Percentiles rank a stretch among this genome's conserved stretches.
Conservation (phyloP, 2,797 vertebrate species). For the Acomys russatus region DNA sequence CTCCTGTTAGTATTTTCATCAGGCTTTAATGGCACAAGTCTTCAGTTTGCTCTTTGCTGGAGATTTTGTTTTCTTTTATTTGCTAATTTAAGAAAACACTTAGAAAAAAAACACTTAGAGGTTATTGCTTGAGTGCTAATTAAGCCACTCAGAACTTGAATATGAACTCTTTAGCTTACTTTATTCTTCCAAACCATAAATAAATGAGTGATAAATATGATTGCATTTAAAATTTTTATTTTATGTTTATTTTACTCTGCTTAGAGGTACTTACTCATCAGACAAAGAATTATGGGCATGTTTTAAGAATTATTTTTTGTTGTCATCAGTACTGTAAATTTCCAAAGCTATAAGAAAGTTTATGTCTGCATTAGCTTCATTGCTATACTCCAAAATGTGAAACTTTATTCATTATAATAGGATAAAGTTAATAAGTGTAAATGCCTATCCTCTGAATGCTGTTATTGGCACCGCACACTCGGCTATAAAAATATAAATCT, state of each 20-base stretch:
- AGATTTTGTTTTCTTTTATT: slow-evolving; percentile 26
- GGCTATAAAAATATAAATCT: slow-evolving; percentile 5
- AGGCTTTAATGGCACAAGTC: neutral
- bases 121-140: neutral
- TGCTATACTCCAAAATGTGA: neutral
- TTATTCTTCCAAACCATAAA: slow-evolving; percentile 37
- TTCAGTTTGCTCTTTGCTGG: neutral
- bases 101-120: slow-evolving; percentile 17
- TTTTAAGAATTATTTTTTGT: slow-evolving; percentile 7
- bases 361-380: neutral
- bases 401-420: neutral
- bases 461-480: neutral
- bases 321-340: neutral
- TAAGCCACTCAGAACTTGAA: slow-evolving; percentile 4
- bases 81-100: neutral
- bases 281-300: slow-evolving; percentile 12
- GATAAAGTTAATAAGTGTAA: slow-evolving; percentile 21
- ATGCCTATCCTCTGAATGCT: neutral
- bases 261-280: neutral
- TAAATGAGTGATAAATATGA: neutral
- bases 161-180: neutral
- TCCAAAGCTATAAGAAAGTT: slow-evolving; percentile 22
- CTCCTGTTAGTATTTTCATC: neutral
- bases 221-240: slow-evolving; percentile 37
- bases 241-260: neutral